Conservation (phyloP, 2,888 invertebrate genomes). For the Phymatocera aterrima region DNA sequence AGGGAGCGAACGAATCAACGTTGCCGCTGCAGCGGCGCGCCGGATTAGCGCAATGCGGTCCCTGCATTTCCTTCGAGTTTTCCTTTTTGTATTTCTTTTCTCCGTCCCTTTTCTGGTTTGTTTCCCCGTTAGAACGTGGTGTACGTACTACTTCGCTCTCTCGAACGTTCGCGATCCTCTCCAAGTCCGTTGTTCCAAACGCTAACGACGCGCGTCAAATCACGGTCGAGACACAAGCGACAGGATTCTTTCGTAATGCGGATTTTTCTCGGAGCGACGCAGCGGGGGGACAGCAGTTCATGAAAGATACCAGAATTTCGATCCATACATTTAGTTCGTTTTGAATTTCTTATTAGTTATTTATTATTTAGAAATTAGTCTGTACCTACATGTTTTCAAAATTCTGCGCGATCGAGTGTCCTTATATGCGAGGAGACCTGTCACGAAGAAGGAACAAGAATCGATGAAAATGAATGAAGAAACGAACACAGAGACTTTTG, state of each 20-base stretch:
- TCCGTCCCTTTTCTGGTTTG: too few species aligned
- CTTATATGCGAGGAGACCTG: too few species aligned
- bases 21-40: not conserved
- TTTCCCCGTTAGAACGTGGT: not conserved
- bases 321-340: too few species aligned
- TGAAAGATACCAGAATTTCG: too few species aligned
- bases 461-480: too few species aligned
- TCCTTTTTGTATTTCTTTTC: not conserved
- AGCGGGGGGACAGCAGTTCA: too few species aligned
- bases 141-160: not conserved
- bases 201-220: constrained; percentile 33
- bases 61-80: constrained; percentile 3
- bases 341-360: too few species aligned
- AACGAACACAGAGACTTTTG: too few species aligned
- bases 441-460: too few species aligned
- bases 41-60: not conserved
- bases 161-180: constrained; percentile 17
- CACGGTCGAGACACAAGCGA: constrained; percentile 2
- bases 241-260: not conserved
- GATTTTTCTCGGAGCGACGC: not conserved
- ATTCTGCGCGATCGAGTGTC: too few species aligned
- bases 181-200: constrained; percentile 19
- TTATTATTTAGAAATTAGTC: too few species aligned
- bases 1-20: not conserved
- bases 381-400: too few species aligned